phyloP scores from a whole-genome alignment of 2,797 vertebrate species.

The Numenius phaeopus region DNA sequence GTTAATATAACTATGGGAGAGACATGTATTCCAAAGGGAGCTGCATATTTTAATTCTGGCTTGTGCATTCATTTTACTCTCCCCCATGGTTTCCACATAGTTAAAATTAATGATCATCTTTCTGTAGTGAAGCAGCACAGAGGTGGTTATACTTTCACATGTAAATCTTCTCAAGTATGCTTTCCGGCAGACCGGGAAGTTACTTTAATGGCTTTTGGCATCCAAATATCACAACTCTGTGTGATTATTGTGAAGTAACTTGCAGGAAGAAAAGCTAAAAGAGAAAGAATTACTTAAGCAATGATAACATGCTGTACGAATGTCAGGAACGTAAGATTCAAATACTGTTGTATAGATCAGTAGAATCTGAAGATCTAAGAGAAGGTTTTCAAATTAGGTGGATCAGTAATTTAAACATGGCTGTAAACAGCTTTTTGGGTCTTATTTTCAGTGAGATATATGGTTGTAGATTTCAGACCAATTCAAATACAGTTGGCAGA shows the following conservation, averaged over 20 bases:
- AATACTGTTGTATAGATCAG: not conserved
- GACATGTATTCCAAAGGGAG: conserved; percentile 35
- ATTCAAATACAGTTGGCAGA: not conserved
- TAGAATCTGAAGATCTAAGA: not conserved
- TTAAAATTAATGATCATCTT: conserved; percentile 62
- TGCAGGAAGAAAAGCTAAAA: not conserved
- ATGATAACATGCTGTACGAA: not conserved
- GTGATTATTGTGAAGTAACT: not conserved
- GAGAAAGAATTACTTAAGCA: not conserved
- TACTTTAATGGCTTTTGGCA: conserved; percentile 17
- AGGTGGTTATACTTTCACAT: conserved; percentile 3
- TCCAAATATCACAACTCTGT: not conserved
- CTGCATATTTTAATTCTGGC: conserved; percentile 38
- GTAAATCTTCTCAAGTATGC: not conserved
- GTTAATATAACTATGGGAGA: conserved; percentile 62
- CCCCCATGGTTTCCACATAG: not conserved
- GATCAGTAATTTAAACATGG: not conserved
- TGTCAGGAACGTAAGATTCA: not conserved
- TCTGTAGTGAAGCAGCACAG: not conserved
- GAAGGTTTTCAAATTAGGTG: not conserved
- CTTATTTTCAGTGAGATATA: not conserved
- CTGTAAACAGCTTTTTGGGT: not conserved
- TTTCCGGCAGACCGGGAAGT: conserved; percentile 13
- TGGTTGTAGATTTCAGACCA: not conserved
- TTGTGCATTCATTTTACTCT: conserved; percentile 14